Evolutionary conservation across 2,797 vertebrate genomes (phyloP), one percentile per base, ranked within the genome.

Genomic region (Pteropus rufus): DNA sequence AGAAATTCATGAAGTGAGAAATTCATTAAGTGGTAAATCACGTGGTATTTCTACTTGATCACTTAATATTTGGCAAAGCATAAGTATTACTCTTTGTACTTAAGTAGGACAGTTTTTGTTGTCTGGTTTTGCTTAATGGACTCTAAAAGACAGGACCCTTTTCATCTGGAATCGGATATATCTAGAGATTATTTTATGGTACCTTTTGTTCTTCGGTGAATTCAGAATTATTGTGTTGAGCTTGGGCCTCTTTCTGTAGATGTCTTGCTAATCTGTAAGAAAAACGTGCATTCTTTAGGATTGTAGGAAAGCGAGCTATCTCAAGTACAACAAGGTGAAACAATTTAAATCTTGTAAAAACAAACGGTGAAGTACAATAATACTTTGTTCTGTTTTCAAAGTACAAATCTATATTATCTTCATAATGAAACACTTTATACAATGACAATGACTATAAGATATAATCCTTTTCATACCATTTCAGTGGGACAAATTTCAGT

Each of bases 161-260:
- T 90, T 72, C 88, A 86, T 94, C 23, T 70, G 70, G 36, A 89
- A 93, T 60, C 19, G 29, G 26, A 65, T 65, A 36, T 21, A 93
- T 31, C 41, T n/a, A 89, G 49, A 92, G 34, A 89, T 79, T 83
- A 41, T 67, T 89, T 95, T 73, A 2, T n/a, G 97, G 95, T 99
- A 99, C 99, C 99, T 99, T 99, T 98, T 99, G 99, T 94, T 99
- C 99, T 97, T 99, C 99, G 83, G 99, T 99, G 98, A 99, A 99
- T 95, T 99, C 99, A 0, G 99, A 98, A 60, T 99, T 99, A 97
- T 99, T 99, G 93, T 99, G 98, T 87, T 98, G 98, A 87, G 99
- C 99, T 98, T 99, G 99, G 0, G 99, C 99, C 97, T 99, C 99
- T 98, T 99, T 99, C 94, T 99, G 99, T 95, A 99, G 98, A 77